Conservation (phyloP, 92 coral and sea anemone species). For the Zoanthus gigantus region DNA sequence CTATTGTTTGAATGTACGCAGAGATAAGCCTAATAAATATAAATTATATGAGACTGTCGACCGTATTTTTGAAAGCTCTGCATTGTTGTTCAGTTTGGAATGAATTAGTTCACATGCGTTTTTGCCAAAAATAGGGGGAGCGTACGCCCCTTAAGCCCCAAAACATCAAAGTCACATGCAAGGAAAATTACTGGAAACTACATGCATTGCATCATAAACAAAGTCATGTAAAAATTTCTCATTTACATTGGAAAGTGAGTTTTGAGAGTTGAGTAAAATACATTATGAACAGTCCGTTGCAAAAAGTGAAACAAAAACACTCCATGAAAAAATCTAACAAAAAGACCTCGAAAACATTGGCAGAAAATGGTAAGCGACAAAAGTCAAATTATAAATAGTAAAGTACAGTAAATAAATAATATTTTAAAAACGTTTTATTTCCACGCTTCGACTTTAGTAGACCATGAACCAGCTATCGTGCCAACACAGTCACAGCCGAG, state of each 20-base stretch:
- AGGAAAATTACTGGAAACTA: conserved; percentile 13
- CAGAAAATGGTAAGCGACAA: conserved; percentile 11
- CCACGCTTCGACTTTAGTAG: conserved; percentile 8
- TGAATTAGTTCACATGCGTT: too few relatives aligned
- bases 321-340: conserved; percentile 5
- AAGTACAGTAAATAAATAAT: conserved; percentile 7
- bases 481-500: conserved; percentile 7
- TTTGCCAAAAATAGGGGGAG: too few relatives aligned
- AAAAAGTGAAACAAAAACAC: conserved; percentile 9
- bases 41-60: too few relatives aligned
- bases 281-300: conserved; percentile 3
- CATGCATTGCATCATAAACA: conserved; percentile 3
- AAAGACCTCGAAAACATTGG: conserved; percentile 4
- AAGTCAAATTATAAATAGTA: neutral
- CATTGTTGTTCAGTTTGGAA: too few relatives aligned
- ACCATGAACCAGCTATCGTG: conserved; percentile 12
- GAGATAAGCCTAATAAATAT: too few relatives aligned
- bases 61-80: too few relatives aligned
- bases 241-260: conserved; percentile 6
- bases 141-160: too few relatives aligned
- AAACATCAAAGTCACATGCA: too few relatives aligned
- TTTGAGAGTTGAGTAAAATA: neutral
- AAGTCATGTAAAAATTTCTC: conserved; percentile 1
- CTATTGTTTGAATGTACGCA: too few relatives aligned
- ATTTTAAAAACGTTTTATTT: neutral